A percentile compares a stretch with the other conserved stretches of the same genome.
phyloP scores from a whole-genome alignment of 2,113 vertebrate genomes.

The Lipophrys pholis region DNA sequence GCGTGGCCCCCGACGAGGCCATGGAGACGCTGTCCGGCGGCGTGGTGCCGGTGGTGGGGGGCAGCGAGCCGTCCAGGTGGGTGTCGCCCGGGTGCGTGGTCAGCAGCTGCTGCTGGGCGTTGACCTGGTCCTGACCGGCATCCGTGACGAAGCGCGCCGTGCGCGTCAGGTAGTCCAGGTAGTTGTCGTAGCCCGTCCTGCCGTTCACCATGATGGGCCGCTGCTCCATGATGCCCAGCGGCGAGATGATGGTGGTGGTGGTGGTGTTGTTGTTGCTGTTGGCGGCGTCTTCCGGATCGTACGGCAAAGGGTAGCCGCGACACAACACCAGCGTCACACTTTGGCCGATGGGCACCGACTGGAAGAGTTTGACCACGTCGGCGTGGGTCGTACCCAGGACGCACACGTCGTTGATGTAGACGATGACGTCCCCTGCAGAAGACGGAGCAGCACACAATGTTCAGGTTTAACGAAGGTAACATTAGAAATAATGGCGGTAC shows the following conservation, averaged over 20 bases:
- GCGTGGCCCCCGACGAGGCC: constrained; percentile 94
- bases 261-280: constrained; percentile 72
- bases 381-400: constrained; percentile 98
- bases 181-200: constrained; percentile 95
- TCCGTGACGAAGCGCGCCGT: constrained; percentile 89
- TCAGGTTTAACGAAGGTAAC: constrained; percentile 8
- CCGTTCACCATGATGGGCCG: constrained; percentile 94
- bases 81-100: constrained; percentile 91
- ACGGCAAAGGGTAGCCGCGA: constrained; percentile 96
- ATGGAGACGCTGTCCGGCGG: constrained; percentile 93
- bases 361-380: constrained; percentile 98
- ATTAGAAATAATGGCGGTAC: constrained; percentile 21
- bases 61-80: constrained; percentile 92
- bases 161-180: constrained; percentile 97
- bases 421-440: constrained; percentile 95
- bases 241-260: constrained; percentile 86
- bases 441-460: not conserved
- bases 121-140: constrained; percentile 83
- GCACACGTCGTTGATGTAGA: constrained; percentile 98
- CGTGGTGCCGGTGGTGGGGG: constrained; percentile 81
- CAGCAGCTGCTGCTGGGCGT: constrained; percentile 86
- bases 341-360: constrained; percentile 97
- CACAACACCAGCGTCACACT: constrained; percentile 96
- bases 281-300: constrained; percentile 93
- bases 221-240: constrained; percentile 95